A percentile compares a stretch with the other conserved stretches of the same genome.
These are phyloP conservation scores for Halichoerus grypus DNA, from an alignment of 2,113 vertebrate genomes.

Conservation along the genomic window DNA sequence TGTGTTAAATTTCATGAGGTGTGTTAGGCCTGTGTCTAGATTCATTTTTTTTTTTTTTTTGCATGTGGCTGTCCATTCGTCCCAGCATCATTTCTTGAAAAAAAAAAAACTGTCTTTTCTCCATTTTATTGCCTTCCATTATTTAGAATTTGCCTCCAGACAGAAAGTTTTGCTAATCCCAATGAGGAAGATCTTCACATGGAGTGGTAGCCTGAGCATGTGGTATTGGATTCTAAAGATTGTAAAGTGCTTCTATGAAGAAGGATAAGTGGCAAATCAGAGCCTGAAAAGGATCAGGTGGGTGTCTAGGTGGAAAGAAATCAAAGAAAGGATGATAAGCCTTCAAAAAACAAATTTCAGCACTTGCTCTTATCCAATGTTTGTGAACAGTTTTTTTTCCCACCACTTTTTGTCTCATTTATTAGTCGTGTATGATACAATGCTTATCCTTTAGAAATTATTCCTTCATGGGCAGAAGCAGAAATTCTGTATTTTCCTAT, in stretches of 20 bases:
- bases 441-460: not conserved
- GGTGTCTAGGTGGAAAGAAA: not conserved
- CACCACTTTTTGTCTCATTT: not conserved
- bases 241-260: not conserved
- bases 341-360: not conserved
- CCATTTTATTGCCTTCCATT: not conserved
- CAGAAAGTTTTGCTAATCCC: not conserved
- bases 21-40: not conserved
- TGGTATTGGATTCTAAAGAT: too few species aligned
- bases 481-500: not conserved
- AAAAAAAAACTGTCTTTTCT: not conserved
- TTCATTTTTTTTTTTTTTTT: too few species aligned
- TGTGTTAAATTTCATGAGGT: not conserved
- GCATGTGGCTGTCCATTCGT: not conserved
- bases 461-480: not conserved
- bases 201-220: too few species aligned
- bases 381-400: not conserved
- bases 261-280: not conserved
- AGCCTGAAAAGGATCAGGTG: not conserved
- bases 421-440: not conserved
- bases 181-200: not conserved
- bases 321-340: not conserved
- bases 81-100: not conserved
- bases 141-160: not conserved
- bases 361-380: not conserved